phyloP scores from a whole-genome alignment of 2,888 invertebrate species.

The Poecilobothrus nobilitatus region DNA sequence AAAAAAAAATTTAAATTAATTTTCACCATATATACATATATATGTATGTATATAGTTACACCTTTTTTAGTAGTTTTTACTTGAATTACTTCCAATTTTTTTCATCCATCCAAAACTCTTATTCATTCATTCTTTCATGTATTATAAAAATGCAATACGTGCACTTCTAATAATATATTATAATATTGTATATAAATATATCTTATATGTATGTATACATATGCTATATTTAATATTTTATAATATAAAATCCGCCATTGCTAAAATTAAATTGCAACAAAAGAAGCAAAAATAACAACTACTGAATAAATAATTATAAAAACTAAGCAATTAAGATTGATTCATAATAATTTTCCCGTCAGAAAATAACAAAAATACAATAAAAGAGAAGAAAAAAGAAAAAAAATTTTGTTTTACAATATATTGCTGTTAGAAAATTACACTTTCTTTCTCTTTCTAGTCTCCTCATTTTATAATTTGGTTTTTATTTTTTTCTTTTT shows the following conservation, averaged over 20 bases:
- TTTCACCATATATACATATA: too few relatives aligned
- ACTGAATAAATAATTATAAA: neutral
- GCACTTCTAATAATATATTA: neutral
- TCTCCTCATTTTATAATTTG: neutral
- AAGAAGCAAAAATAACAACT: neutral
- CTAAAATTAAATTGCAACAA: neutral
- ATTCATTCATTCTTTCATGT: neutral
- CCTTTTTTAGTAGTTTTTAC: neutral
- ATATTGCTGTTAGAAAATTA: neutral
- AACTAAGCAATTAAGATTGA: neutral
- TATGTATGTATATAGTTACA: too few relatives aligned
- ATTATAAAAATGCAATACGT: neutral
- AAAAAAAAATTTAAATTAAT: too few relatives aligned
- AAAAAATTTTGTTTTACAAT: too few relatives aligned
- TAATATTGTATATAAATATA: too few relatives aligned
- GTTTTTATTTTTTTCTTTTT: too few relatives aligned
- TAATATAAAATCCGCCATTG: neutral
- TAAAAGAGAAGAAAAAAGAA: neutral
- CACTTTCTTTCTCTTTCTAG: neutral
- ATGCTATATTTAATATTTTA: too few relatives aligned
- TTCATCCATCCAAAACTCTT: neutral
- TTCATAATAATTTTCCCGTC: slow-evolving; percentile 1
- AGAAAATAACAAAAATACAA: neutral
- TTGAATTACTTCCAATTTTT: neutral
- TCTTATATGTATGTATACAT: too few relatives aligned